Conservation (phyloP, 2,888 invertebrate genomes). For the Orchesellides sinensis region DNA sequence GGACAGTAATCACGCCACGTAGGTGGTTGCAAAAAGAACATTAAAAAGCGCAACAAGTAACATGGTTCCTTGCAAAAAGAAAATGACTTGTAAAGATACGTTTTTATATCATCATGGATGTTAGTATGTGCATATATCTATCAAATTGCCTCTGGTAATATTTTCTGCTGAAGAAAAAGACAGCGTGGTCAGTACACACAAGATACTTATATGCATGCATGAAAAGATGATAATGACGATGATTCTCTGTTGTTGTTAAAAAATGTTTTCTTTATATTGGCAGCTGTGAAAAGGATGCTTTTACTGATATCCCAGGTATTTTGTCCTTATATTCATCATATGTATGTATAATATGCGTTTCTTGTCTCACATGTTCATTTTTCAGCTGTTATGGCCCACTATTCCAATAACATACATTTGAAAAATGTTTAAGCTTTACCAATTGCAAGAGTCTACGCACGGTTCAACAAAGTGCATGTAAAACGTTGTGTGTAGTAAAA, state of each 20-base stretch:
- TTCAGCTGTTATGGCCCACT: conserved; percentile 70
- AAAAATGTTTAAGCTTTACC: conserved; percentile 44
- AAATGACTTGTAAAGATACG: neutral
- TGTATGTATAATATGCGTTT: too few species aligned
- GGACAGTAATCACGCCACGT: conserved; percentile 15
- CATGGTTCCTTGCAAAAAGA: too few species aligned
- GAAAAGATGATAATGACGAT: too few species aligned
- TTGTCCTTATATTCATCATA: too few species aligned
- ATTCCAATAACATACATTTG: conserved; percentile 73
- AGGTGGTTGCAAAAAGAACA: too few species aligned
- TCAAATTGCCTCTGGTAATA: neutral
- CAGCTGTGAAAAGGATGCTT: neutral
- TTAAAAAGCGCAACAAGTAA: too few species aligned
- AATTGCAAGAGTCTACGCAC: conserved; percentile 21
- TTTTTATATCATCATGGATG: neutral
- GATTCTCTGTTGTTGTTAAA: neutral
- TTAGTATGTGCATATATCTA: neutral
- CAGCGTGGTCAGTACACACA: neutral
- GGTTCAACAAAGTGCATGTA: too few species aligned
- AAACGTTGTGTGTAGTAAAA: neutral
- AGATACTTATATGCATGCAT: too few species aligned
- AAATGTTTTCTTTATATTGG: too few species aligned
- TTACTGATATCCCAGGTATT: neutral
- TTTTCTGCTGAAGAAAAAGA: neutral
- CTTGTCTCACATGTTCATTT: conserved; percentile 32